Percentiles rank a stretch among this genome's conserved stretches.
phyloP scores from a whole-genome alignment of 2,113 vertebrate genomes.

The Gopherus evgoodei region DNA sequence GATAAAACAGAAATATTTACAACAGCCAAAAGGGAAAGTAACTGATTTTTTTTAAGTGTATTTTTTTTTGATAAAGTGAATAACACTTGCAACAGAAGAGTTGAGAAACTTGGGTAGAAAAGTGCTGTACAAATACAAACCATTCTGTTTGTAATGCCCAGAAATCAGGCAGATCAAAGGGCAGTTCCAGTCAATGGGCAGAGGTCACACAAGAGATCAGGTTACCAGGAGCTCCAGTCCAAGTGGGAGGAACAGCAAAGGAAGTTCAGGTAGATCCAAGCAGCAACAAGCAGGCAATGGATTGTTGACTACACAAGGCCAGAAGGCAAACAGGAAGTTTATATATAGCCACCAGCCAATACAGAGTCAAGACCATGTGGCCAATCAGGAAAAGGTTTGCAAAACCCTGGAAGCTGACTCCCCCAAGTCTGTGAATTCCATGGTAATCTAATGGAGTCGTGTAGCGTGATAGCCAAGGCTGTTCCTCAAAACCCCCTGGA shows the following conservation, averaged over 20 bases:
- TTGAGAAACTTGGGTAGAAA: background rate
- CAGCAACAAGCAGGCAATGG: background rate
- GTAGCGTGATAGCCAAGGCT: background rate
- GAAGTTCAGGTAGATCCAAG: background rate
- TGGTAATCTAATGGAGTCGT: background rate
- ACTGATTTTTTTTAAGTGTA: slow-evolving; percentile 20
- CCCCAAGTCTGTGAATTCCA: background rate
- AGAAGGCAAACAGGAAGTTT: background rate
- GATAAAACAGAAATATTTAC: slow-evolving; percentile 51
- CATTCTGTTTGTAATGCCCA: background rate
- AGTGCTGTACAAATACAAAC: background rate
- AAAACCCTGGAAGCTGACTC: background rate
- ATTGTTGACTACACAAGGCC: background rate
- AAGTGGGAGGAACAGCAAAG: background rate
- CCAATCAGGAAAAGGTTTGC: background rate
- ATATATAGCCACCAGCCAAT: background rate
- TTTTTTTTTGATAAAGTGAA: background rate
- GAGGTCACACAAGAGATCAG: background rate
- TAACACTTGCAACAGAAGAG: slow-evolving; percentile 7
- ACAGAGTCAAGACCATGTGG: background rate
- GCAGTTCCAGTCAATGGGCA: background rate
- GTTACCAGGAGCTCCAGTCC: background rate
- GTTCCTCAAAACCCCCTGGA: background rate
- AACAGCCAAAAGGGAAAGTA: slow-evolving; percentile 42
- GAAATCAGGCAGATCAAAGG: background rate